Evolutionary conservation across 2,888 invertebrate species (phyloP).

Genomic region (Eurytoma californica): DNA sequence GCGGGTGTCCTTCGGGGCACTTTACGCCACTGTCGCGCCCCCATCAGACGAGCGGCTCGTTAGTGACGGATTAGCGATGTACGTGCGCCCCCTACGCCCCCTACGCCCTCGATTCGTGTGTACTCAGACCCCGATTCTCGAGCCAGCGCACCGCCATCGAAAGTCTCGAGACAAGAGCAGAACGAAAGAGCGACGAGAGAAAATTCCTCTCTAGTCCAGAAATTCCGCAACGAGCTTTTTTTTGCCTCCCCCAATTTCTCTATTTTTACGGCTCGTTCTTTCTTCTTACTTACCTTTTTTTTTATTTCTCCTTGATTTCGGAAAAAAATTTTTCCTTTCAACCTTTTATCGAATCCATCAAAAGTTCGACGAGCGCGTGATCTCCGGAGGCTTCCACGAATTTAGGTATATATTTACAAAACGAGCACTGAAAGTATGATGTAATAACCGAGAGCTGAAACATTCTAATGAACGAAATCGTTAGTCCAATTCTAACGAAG

Average conservation of each 20-base stretch:
- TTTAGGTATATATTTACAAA: too few species aligned
- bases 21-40: conserved; percentile 65
- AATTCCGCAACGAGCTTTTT: not conserved
- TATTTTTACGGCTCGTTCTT: not conserved
- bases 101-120: conserved; percentile 64
- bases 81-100: conserved; percentile 73
- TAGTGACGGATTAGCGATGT: conserved; percentile 78
- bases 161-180: conserved; percentile 59
- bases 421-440: not conserved
- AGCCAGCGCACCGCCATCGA: conserved; percentile 56
- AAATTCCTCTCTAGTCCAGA: conserved; percentile 4
- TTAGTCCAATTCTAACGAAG: not conserved
- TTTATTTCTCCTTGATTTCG: not conserved
- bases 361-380: not conserved
- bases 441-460: not conserved
- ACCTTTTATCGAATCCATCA: not conserved
- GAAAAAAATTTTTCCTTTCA: not conserved
- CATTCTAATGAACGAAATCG: conserved; percentile 2
- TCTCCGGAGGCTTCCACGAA: not conserved
- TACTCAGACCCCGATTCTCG: conserved; percentile 65
- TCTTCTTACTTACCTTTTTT: not conserved
- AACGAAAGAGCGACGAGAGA: conserved; percentile 56
- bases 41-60: conserved; percentile 75
- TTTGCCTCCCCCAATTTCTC: not conserved
- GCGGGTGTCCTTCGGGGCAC: conserved; percentile 42